Evolutionary conservation across 2,113 vertebrate genomes (phyloP).

Genomic region (Platanista minor): DNA sequence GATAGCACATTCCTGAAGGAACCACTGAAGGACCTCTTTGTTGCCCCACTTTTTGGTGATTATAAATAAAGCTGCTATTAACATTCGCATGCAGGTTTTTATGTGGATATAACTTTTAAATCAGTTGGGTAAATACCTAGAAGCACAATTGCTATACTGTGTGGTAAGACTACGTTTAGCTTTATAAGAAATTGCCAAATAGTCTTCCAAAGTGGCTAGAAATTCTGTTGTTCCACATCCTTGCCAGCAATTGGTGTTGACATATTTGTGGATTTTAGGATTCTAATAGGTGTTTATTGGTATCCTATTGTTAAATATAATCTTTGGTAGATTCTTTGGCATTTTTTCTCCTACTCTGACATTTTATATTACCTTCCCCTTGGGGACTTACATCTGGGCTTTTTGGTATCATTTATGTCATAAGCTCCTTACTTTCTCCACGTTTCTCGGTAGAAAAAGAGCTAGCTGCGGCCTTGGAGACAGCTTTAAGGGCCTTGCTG

Average conservation of each 20-base stretch:
- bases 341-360: slow-evolving; percentile 4
- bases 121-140: background rate
- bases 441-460: slow-evolving; percentile 39
- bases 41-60: background rate
- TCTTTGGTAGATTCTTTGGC: background rate
- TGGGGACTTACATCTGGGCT: background rate
- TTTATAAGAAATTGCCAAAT: background rate
- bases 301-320: background rate
- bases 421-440: background rate
- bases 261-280: slow-evolving; percentile 12
- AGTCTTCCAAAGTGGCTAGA: slow-evolving; percentile 4
- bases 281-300: background rate
- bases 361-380: slow-evolving; percentile 16
- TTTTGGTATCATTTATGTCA: background rate
- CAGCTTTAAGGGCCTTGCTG: background rate
- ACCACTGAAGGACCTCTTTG: background rate
- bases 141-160: background rate
- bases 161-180: background rate
- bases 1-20: background rate
- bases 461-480: background rate
- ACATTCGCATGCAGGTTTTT: background rate
- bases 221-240: background rate
- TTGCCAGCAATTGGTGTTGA: background rate
- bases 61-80: slow-evolving; percentile 1
- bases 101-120: background rate